A percentile compares a stretch with the other conserved stretches of the same genome.
Conservation (phyloP, 2,113 vertebrate species). For the Boulengeromyrus knoepffleri region DNA sequence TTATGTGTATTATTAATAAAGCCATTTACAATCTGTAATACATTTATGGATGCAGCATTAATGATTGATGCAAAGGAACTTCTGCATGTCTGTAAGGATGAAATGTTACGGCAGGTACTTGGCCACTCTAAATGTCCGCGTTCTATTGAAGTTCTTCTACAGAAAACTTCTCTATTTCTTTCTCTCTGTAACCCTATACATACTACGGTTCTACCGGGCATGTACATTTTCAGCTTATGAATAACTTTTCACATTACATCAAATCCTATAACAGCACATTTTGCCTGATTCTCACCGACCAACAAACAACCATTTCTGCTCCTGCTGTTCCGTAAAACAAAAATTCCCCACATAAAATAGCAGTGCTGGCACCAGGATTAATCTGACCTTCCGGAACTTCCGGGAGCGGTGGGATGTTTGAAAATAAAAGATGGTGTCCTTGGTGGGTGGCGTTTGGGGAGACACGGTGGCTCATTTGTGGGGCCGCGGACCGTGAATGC, state of each 20-base stretch:
- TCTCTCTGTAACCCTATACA: neutral
- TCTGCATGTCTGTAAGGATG: neutral
- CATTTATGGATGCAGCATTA: conserved; percentile 27
- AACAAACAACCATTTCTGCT: neutral
- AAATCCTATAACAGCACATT: neutral
- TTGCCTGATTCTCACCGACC: neutral
- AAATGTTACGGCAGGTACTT: neutral
- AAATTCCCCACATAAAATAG: neutral
- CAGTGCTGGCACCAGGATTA: neutral
- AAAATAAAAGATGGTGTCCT: neutral
- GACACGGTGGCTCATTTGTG: neutral
- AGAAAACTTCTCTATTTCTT: neutral
- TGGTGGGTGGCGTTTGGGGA: neutral
- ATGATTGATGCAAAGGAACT: conserved; percentile 15
- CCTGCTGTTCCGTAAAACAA: neutral
- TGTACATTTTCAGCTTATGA: neutral
- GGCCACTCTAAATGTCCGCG: neutral
- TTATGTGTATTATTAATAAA: conserved; percentile 27
- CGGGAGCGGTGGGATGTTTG: neutral
- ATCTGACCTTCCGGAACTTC: neutral
- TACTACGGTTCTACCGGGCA: neutral
- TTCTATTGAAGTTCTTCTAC: neutral
- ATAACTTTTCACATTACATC: neutral
- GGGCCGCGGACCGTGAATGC: neutral
- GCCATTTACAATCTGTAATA: conserved; percentile 24